phyloP scores from a whole-genome alignment of 2,797 vertebrate genomes.

The Danionella dracula region DNA sequence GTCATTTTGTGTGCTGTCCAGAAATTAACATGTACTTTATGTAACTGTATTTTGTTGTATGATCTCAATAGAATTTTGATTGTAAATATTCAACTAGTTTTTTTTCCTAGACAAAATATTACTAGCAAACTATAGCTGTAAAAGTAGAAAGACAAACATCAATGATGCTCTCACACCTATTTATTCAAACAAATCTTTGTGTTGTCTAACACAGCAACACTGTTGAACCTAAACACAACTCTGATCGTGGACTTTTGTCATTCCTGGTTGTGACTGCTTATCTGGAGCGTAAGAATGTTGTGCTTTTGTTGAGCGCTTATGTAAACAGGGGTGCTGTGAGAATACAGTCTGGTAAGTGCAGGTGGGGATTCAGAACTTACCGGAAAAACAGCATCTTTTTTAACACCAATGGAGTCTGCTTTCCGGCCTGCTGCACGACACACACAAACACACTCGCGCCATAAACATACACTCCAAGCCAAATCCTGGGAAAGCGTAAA shows the following conservation, averaged over 20 bases:
- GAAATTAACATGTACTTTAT: too few relatives aligned
- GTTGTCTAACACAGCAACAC: conserved; percentile 69
- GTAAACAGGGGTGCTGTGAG: conserved; percentile 71
- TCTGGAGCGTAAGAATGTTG: conserved; percentile 67
- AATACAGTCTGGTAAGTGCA: conserved; percentile 62
- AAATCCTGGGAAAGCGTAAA: conserved; percentile 12
- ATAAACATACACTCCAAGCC: conserved; percentile 7
- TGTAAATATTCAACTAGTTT: too few relatives aligned
- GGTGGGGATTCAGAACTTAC: conserved; percentile 66
- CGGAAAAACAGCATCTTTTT: conserved; percentile 42
- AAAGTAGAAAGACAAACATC: conserved; percentile 34
- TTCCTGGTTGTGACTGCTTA: conserved; percentile 57
- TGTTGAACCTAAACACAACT: conserved; percentile 65
- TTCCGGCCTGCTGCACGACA: conserved; percentile 11
- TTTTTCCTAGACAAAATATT: too few relatives aligned
- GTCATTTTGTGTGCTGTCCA: too few relatives aligned
- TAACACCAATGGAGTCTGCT: conserved; percentile 16
- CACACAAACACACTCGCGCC: conserved; percentile 18
- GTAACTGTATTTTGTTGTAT: too few relatives aligned
- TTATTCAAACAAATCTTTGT: conserved; percentile 49
- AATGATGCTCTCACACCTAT: conserved; percentile 58
- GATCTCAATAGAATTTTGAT: too few relatives aligned
- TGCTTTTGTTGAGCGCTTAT: conserved; percentile 72
- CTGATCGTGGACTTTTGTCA: conserved; percentile 55
- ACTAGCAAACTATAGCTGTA: conserved; percentile 60